Evolutionary conservation across 2,888 invertebrate genomes (phyloP).

Genomic region (Eilema depressum): DNA sequence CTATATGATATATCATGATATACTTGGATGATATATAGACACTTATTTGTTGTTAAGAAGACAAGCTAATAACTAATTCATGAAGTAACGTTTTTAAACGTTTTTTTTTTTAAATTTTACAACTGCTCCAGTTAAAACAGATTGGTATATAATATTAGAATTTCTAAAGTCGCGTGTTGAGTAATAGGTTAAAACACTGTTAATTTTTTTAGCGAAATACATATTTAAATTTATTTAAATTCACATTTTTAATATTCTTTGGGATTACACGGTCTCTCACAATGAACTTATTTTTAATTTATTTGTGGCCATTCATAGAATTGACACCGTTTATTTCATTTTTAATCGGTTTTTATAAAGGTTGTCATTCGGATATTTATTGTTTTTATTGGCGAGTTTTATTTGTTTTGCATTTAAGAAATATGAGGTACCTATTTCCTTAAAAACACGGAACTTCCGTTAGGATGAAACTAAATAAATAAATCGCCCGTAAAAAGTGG

Average conservation of each 20-base stretch:
- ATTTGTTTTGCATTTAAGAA: background rate
- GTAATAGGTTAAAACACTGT: background rate
- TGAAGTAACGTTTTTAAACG: background rate
- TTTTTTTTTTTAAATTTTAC: background rate
- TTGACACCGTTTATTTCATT: background rate
- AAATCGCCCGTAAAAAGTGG: too few species aligned
- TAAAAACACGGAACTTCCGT: background rate
- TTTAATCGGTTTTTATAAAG: background rate
- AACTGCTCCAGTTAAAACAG: background rate
- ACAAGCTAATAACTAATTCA: background rate
- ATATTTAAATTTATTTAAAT: constrained; percentile 3
- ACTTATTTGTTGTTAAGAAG: background rate
- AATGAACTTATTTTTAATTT: background rate
- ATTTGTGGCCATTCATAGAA: background rate
- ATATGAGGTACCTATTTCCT: too few species aligned
- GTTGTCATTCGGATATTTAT: too few species aligned
- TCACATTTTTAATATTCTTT: background rate
- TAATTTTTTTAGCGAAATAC: background rate
- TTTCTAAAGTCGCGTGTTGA: background rate
- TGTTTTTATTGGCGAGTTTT: background rate
- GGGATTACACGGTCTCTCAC: constrained; percentile 1
- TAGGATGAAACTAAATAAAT: too few species aligned
- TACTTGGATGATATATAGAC: background rate
- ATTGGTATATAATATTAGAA: background rate
- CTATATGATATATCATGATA: too few species aligned